A percentile compares a stretch with the other conserved stretches of the same genome.
phyloP scores from a whole-genome alignment of 1,140 invertebrate genomes.

The Dysdera silvatica region DNA sequence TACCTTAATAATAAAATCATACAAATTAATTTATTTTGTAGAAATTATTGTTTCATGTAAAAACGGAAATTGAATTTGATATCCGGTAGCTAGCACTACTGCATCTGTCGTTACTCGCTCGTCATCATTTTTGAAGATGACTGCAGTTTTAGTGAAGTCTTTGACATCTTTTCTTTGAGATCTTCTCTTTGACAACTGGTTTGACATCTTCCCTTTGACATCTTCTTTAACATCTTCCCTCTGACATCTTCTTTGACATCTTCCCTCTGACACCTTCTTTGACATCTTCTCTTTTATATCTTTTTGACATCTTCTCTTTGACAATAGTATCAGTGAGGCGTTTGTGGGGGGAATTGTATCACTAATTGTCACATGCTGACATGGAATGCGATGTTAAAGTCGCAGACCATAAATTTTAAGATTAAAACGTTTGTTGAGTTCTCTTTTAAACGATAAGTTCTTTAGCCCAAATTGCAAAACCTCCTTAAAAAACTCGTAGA shows the following conservation, averaged over 20 bases:
- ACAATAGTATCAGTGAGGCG: slow-evolving; percentile 42
- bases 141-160: slow-evolving; percentile 36
- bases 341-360: slow-evolving; percentile 48
- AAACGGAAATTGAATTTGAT: slow-evolving; percentile 32
- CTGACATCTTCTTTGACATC: too few relatives aligned
- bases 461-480: slow-evolving; percentile 18
- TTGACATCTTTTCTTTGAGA: slow-evolving; percentile 43
- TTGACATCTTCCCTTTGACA: too few relatives aligned
- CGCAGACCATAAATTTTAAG: slow-evolving; percentile 46
- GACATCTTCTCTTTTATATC: too few relatives aligned
- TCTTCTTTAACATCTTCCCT: too few relatives aligned
- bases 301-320: too few relatives aligned
- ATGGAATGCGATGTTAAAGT: slow-evolving; percentile 43
- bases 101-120: slow-evolving; percentile 30
- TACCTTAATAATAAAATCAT: too few relatives aligned
- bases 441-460: slow-evolving; percentile 7
- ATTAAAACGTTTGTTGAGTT: slow-evolving; percentile 43
- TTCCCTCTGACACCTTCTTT: too few relatives aligned
- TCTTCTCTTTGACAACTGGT: too few relatives aligned
- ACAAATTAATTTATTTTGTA: too few relatives aligned
- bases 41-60: background rate
- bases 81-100: slow-evolving; percentile 34
- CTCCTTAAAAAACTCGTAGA: slow-evolving; percentile 33
- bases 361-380: slow-evolving; percentile 50
- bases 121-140: slow-evolving; percentile 37